Percentiles rank a stretch among this genome's conserved stretches.
Conservation (phyloP, 2,113 vertebrate genomes). For the Reinhardtius hippoglossoides region DNA sequence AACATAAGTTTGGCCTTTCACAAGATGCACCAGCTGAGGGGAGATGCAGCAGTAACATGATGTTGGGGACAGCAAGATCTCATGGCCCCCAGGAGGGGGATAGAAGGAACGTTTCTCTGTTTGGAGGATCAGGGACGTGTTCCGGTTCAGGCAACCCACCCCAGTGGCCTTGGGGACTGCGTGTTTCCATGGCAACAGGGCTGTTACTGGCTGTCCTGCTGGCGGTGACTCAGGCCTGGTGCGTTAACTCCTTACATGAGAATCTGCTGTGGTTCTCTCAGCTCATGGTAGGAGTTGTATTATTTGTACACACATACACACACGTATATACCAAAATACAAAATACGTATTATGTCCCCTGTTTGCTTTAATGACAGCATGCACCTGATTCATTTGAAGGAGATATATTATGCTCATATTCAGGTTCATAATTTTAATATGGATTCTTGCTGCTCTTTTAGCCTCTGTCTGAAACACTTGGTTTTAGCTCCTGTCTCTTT, state of each 20-base stretch:
- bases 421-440: not conserved
- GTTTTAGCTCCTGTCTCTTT: too few species aligned
- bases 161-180: slow-evolving; percentile 60
- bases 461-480: too few species aligned
- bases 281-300: slow-evolving; percentile 68
- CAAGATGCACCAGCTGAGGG: slow-evolving; percentile 12
- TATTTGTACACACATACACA: not conserved
- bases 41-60: not conserved
- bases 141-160: slow-evolving; percentile 39
- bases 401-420: not conserved
- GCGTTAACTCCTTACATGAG: slow-evolving; percentile 77
- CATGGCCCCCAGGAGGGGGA: not conserved
- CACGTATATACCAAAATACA: not conserved
- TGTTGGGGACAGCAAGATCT: slow-evolving; percentile 15
- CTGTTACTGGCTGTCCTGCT: slow-evolving; percentile 63
- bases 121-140: slow-evolving; percentile 28
- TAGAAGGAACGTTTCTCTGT: slow-evolving; percentile 2
- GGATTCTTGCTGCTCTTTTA: too few species aligned
- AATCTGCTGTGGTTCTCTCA: slow-evolving; percentile 84
- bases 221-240: slow-evolving; percentile 71
- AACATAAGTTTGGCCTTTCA: slow-evolving; percentile 2
- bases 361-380: not conserved
- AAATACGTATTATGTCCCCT: not conserved
- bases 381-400: not conserved
- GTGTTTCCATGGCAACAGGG: slow-evolving; percentile 75